Conservation (phyloP, 2,888 invertebrate genomes). For the Deladenus siricidicola region DNA sequence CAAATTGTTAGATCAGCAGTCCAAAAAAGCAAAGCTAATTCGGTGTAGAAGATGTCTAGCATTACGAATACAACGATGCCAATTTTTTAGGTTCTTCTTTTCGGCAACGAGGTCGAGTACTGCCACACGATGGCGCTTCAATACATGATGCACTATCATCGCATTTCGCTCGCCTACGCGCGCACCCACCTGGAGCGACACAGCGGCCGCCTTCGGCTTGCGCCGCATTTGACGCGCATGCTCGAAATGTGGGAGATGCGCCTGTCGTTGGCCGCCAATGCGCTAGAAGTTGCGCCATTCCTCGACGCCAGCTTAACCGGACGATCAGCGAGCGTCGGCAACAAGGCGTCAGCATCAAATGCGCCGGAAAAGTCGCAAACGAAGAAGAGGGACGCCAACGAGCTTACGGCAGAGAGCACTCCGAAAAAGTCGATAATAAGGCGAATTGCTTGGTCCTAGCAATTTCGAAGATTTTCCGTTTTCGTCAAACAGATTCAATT, state of each 20-base stretch:
- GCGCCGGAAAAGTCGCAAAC: background rate
- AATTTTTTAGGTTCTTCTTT: constrained; percentile 1
- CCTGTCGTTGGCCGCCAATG: no score
- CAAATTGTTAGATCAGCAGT: no score
- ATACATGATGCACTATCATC: constrained; percentile 13
- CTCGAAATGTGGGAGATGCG: background rate
- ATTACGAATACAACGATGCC: background rate
- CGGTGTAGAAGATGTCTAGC: background rate
- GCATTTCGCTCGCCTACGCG: constrained; percentile 1
- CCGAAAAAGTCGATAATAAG: no score
- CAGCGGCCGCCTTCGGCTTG: background rate
- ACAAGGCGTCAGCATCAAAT: background rate
- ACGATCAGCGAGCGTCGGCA: background rate
- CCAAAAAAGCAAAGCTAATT: constrained; percentile 4
- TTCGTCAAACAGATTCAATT: no score
- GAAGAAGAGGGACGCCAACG: no score
- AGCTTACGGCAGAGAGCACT: no score
- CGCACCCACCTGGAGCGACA: constrained; percentile 3
- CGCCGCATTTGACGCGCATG: background rate
- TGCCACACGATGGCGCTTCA: constrained; percentile 11
- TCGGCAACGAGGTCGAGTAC: background rate
- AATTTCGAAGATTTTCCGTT: no score
- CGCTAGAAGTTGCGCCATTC: no score
- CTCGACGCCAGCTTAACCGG: no score
- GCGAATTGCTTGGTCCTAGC: background rate